A percentile compares a stretch with the other conserved stretches of the same genome.
Conservation (phyloP, 2,113 vertebrate species). For the Lucifuga dentata region DNA sequence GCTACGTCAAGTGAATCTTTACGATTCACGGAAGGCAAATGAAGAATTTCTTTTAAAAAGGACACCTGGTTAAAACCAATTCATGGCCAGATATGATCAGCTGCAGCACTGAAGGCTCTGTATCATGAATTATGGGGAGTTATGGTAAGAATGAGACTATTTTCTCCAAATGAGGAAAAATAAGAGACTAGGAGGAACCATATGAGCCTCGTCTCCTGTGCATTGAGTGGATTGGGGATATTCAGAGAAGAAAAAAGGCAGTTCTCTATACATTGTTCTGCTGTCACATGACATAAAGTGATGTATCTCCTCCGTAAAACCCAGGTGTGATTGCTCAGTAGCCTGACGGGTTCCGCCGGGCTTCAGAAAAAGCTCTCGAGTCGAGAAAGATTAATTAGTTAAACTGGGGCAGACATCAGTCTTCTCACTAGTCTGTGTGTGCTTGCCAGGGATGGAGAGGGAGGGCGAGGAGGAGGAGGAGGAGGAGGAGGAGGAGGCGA, state of each 20-base stretch:
- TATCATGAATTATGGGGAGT: slow-evolving; percentile 2
- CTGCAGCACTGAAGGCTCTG: slow-evolving; percentile 1
- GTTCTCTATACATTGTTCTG: slow-evolving; percentile 23
- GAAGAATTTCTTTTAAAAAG: slow-evolving; percentile 12
- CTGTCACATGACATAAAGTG: slow-evolving; percentile 38
- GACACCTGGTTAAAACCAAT: slow-evolving; percentile 20
- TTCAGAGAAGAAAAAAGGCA: background rate
- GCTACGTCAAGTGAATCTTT: slow-evolving; percentile 28
- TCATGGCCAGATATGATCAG: slow-evolving; percentile 39
- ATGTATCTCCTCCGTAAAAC: slow-evolving; percentile 44
- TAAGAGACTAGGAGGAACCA: no score
- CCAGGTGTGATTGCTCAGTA: slow-evolving; percentile 54
- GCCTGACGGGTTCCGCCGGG: slow-evolving; percentile 44
- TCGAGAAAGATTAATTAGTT: slow-evolving; percentile 75
- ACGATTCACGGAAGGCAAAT: no score
- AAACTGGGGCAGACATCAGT: slow-evolving; percentile 76
- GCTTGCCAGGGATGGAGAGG: slow-evolving; percentile 48
- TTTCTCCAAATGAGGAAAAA: no score
- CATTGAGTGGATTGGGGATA: no score
- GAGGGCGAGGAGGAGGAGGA: slow-evolving; percentile 32
- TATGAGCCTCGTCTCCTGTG: no score
- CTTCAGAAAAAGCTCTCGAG: slow-evolving; percentile 54
- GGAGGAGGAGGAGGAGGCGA: slow-evolving; percentile 69
- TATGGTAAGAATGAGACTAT: no score
- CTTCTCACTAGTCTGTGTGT: slow-evolving; percentile 57